These are phyloP conservation scores for Talpa occidentalis DNA, from an alignment of 2,113 vertebrate species.

Conservation along the genomic window DNA sequence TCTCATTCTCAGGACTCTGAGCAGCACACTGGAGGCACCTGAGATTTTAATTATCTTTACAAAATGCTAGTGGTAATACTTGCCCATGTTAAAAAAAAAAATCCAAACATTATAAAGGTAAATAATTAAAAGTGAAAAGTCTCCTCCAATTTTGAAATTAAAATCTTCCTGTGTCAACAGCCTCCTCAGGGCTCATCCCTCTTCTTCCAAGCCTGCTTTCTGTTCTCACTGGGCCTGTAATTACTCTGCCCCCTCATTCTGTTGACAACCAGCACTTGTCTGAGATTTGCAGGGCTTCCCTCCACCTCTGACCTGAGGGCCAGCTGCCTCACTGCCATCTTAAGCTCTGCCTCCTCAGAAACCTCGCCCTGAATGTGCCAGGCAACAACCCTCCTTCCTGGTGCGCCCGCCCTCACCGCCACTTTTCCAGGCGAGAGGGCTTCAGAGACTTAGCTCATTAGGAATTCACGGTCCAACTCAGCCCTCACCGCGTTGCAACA, in stretches of 20 bases:
- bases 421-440: neutral
- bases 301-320: conserved; percentile 25
- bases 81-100: neutral
- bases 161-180: conserved; percentile 12
- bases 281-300: neutral
- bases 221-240: neutral
- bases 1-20: neutral
- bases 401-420: neutral
- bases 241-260: neutral
- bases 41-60: neutral
- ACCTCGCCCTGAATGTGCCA: neutral
- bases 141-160: neutral
- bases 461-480: conserved; percentile 34
- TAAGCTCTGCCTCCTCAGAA: conserved; percentile 8
- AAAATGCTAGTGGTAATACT: neutral
- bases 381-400: neutral
- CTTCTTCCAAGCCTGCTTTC: neutral
- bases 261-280: neutral
- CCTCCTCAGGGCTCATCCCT: neutral
- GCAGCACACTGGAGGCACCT: neutral
- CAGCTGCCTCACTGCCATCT: neutral
- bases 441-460: conserved; percentile 14
- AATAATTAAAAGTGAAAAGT: conserved; percentile 45
- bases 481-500: conserved; percentile 27
- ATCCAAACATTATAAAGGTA: neutral